phyloP scores from a whole-genome alignment of 2,113 vertebrate species.

The Spilogale gracilis region DNA sequence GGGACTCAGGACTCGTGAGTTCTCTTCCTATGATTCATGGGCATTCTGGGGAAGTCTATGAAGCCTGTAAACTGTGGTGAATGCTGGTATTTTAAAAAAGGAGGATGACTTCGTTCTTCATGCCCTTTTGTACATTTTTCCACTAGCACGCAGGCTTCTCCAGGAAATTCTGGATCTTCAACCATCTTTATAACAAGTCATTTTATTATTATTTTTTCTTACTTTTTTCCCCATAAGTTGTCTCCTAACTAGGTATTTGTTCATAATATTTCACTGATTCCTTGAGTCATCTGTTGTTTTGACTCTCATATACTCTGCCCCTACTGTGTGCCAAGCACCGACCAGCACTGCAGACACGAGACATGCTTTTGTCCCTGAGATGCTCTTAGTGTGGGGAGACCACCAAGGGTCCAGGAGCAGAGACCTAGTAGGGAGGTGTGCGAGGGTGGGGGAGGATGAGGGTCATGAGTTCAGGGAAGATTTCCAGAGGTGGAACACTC shows the following conservation, averaged over 20 bases:
- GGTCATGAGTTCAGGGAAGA: slow-evolving; percentile 35
- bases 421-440: neutral
- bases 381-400: neutral
- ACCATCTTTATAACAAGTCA: slow-evolving; percentile 62
- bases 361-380: neutral
- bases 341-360: neutral
- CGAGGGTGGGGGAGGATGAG: neutral
- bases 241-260: slow-evolving; percentile 26
- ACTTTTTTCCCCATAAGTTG: neutral
- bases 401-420: neutral
- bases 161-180: slow-evolving; percentile 66
- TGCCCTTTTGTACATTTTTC: slow-evolving; percentile 77
- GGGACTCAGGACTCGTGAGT: slow-evolving; percentile 43
- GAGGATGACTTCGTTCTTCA: slow-evolving; percentile 60
- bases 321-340: neutral
- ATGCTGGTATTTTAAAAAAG: slow-evolving; percentile 70
- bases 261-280: neutral
- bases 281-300: neutral
- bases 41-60: slow-evolving; percentile 36
- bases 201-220: slow-evolving; percentile 61
- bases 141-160: slow-evolving; percentile 61
- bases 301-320: neutral
- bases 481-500: neutral
- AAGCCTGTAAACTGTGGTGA: slow-evolving; percentile 34
- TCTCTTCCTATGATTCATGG: slow-evolving; percentile 71